Evolutionary conservation across 2,113 vertebrate species (phyloP), one percentile per base, ranked within the genome.

Genomic region (Elaphurus davidianus): DNA sequence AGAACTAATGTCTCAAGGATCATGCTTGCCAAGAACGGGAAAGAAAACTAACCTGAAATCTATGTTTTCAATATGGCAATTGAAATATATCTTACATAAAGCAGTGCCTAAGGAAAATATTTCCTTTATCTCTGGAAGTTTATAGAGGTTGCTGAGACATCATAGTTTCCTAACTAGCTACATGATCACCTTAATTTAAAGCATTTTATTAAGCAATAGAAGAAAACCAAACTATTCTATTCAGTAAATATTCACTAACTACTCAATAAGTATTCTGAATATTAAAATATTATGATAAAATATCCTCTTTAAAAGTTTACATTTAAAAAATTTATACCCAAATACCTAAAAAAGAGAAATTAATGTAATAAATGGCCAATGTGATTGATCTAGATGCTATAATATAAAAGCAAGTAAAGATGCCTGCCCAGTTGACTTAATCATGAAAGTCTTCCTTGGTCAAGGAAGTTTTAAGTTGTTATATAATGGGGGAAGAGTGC

Each of bases 1-100:
- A 86, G 84, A 55, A 76, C 15, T 45, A 45, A n/a, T 87, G 21
- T 90, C 30, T 89, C 47, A 89, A 59, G 76, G 67, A 55, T 85
- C 14, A n/a, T 60, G 6, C 67, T 16, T 94, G 21, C 5, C 52
- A 94, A 78, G 36, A 94, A 54, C 27, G 78, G 7, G 13, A 79
- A 50, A 67, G 30, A 91, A 96, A 95, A 91, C 62, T 64, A 89
- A 97, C 60, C 47, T 89, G 60, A 96, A 86, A 55, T 28, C 10
- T 17, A 91, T 27, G 4, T 85, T 94, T 96, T 86, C 23, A 40
- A 82, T 30, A 40, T 94, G 13, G 40, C 91, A 94, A 50, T 71
- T 87, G 60, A 96, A 89, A 78, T 89, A 82, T 36, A 40, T 59
- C 30, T 27, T 84, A 76, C 82, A 78, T 62, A 94, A 30, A 11